Base-by-base conservation (phyloP, 2,797 vertebrate species). In the Helarctos malayanus region DNA sequence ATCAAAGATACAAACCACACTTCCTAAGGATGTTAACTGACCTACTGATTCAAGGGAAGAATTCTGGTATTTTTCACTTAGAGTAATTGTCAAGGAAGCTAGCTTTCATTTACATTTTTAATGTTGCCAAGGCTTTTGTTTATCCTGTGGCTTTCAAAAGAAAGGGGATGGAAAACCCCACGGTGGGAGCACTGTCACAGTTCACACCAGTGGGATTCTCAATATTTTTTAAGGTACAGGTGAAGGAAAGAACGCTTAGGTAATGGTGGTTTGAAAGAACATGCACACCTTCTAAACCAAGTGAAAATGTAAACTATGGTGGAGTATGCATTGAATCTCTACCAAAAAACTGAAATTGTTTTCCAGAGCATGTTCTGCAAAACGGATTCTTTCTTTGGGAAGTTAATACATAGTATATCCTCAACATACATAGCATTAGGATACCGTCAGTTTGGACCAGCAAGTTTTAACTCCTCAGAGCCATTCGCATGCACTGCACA, bases 391-490 rank as follows among this genome's bases (percentile, higher is more conserved):
- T 69, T 93, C 35, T 79, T 83, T 21, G 93, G 54, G 19, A 85
- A 86, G 29, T 68, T 57, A 69, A 79, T 10, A 83, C 29, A 54
- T 12, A 14, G 7, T 21, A 35, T 19, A 47, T 69, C 49, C 49
- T 89, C 23, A 89, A 65, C 7, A 52, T 68, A 27, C 3, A 45
- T 2, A 63, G 23, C 41, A 59, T 57, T 78, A 81, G 32, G n/a
- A 56, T 57, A 61, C 1, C 16, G n/a, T 29, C 65, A 45, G 29
- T 91, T 41, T 90, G 35, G 54, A 68, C 38, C 38, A 54, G 93
- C 15, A 89, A 41, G 45, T 80, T 94, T 92, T 89, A 81, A 86
- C 81, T 95, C 68, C 71, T 82, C 49, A 83, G 80, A 75, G 52
- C 23, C 75, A 76, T 47, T 21, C 54, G 52, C 8, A 61, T 76